A percentile compares a stretch with the other conserved stretches of the same genome.
These are phyloP conservation scores for Gallinago undulata DNA, from an alignment of 2,113 vertebrate species.

Conservation along the genomic window DNA sequence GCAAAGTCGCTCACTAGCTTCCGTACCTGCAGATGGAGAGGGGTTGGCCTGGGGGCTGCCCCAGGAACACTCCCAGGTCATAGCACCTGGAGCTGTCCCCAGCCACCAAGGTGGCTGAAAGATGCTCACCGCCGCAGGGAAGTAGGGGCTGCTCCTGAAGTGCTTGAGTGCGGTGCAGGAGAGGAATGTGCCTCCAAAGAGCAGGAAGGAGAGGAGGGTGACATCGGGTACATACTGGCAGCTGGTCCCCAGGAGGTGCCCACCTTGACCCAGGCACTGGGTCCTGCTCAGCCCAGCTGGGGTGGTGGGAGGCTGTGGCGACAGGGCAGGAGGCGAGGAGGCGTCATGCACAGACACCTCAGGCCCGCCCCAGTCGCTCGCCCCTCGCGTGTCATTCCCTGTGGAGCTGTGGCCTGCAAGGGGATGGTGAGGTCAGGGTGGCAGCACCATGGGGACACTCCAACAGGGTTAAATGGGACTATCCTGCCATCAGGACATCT, in stretches of 20 bases:
- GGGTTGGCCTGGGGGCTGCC: background rate
- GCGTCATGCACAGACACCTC: rapidly evolving
- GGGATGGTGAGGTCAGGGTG: background rate
- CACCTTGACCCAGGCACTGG: conserved; percentile 66
- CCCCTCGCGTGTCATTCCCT: background rate
- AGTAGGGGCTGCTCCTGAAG: conserved; percentile 75
- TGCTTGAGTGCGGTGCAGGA: conserved; percentile 63
- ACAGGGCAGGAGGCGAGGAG: background rate
- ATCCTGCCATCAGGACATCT: rapidly evolving
- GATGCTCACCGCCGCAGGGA: conserved; percentile 71
- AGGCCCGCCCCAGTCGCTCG: rapidly evolving
- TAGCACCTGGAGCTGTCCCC: background rate
- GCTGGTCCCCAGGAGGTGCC: conserved; percentile 70
- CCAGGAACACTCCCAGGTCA: rapidly evolving
- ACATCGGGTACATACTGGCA: conserved; percentile 76
- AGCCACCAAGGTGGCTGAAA: rapidly evolving
- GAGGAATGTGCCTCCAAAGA: conserved; percentile 78
- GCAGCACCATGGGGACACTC: background rate
- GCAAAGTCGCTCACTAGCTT: conserved; percentile 77
- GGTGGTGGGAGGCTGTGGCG: background rate
- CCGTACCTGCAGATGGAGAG: conserved; percentile 60
- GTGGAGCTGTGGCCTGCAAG: conserved; percentile 13
- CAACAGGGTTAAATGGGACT: background rate
- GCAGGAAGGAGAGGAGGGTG: conserved; percentile 77
- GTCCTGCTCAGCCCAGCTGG: conserved; percentile 43